Conservation (phyloP, 64 coral and sea anemone species). For the Exaiptasia diaphana region DNA sequence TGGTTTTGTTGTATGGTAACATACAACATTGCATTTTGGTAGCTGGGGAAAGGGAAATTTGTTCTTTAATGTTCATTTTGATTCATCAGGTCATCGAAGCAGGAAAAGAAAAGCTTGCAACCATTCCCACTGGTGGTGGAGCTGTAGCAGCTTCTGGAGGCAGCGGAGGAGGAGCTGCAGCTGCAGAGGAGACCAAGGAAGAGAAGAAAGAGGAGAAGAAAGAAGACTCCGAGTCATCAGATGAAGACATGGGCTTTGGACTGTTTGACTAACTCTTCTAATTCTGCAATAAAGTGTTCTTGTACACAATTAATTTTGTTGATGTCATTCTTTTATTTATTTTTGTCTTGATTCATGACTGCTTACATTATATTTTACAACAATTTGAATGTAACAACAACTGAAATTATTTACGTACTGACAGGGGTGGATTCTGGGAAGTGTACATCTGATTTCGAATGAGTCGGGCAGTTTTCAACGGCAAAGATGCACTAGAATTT, state of each 20-base stretch:
- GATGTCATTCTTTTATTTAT: background rate
- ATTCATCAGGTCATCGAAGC: slow-evolving; percentile 73
- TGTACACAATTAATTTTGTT: background rate
- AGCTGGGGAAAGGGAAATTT: too few species aligned
- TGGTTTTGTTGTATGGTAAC: too few species aligned
- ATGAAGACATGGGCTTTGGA: slow-evolving; percentile 99
- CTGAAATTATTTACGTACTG: too few species aligned
- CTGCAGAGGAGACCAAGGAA: slow-evolving; percentile 64
- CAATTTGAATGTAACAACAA: too few species aligned
- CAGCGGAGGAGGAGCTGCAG: slow-evolving; percentile 14
- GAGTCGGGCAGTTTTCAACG: too few species aligned
- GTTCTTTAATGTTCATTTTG: too few species aligned
- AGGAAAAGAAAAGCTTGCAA: slow-evolving; percentile 80
- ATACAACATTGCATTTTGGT: too few species aligned
- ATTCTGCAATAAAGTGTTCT: background rate
- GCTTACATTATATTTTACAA: too few species aligned
- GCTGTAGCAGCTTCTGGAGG: slow-evolving; percentile 39
- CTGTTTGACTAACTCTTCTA: slow-evolving; percentile 80
- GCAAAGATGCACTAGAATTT: too few species aligned
- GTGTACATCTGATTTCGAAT: too few species aligned
- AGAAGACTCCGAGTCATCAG: slow-evolving; percentile 70
- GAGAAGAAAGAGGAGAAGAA: slow-evolving; percentile 83
- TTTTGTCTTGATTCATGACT: background rate
- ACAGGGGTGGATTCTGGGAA: too few species aligned
- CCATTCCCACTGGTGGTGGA: slow-evolving; percentile 87